Evolutionary conservation across 2,797 vertebrate species (phyloP).

Genomic region (Selene dorsalis): DNA sequence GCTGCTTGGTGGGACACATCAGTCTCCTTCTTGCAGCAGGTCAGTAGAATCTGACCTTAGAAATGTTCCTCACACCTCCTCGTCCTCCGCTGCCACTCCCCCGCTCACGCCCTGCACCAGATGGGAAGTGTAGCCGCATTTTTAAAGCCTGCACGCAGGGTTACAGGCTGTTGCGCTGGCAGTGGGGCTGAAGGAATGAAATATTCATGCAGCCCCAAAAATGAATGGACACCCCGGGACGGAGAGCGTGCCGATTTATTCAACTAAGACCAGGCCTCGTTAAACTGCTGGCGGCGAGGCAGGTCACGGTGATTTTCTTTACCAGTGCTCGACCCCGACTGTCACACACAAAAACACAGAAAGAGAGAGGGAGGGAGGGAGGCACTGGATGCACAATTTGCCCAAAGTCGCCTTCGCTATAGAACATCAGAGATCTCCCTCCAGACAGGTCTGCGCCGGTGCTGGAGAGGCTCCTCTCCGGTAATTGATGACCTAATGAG

Average conservation of each 20-base stretch:
- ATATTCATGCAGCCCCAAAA: slow-evolving; percentile 85
- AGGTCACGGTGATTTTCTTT: slow-evolving; percentile 86
- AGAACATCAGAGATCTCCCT: slow-evolving; percentile 38
- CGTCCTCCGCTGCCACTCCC: slow-evolving; percentile 66
- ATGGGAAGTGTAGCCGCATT: slow-evolving; percentile 85
- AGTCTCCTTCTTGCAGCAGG: slow-evolving; percentile 58
- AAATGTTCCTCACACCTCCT: slow-evolving; percentile 83
- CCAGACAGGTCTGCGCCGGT: slow-evolving; percentile 32
- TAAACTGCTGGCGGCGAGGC: slow-evolving; percentile 84
- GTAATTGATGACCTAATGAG: slow-evolving; percentile 80
- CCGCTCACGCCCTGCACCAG: slow-evolving; percentile 81
- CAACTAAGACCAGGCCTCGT: slow-evolving; percentile 83
- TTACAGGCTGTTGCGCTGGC: slow-evolving; percentile 87
- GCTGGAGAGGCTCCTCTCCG: slow-evolving; percentile 32
- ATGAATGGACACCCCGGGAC: slow-evolving; percentile 85
- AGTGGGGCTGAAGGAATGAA: slow-evolving; percentile 86
- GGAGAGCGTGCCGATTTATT: slow-evolving; percentile 88
- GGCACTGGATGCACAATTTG: slow-evolving; percentile 44
- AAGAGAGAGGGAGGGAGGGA: not conserved
- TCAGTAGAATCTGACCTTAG: slow-evolving; percentile 81
- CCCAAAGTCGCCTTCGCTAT: slow-evolving; percentile 33
- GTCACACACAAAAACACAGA: slow-evolving; percentile 47
- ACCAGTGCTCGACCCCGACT: slow-evolving; percentile 73
- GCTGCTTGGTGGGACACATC: slow-evolving; percentile 45
- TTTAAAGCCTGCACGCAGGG: slow-evolving; percentile 80